Base-by-base conservation (phyloP, 2,113 vertebrate species). In the Uria lomvia region DNA sequence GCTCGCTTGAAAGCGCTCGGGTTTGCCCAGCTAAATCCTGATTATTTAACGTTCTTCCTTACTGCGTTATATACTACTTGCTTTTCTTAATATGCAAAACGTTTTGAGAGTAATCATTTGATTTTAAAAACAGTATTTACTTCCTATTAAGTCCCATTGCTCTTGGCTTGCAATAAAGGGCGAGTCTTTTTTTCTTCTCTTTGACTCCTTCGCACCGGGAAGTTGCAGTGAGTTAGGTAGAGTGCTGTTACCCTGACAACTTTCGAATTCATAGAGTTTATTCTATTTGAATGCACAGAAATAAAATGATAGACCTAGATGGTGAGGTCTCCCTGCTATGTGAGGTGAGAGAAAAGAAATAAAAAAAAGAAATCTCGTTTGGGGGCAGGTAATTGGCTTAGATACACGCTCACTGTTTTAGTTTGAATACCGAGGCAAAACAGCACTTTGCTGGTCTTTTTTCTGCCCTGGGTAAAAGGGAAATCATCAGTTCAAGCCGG, bases 211-310 rank as follows among this genome's bases (percentile, higher is more conserved):
- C 55, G 6, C 9, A 4, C 87, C 58, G 49, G 94, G 88, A 96
- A 94, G 67, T 93, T 93, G 65, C 73, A 62, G 40, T 24, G 56
- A 91, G 79, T 88, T 95, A 86, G 94, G 85, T 85, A 84, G 83
- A 90, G 91, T 40, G 56, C 75, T 94, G 82, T 97, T 97, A 96
- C 97, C 96, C 96, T 94, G 90, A 97, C 86, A 97, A 92, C 65
- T 96, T 97, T 95, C 58, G 86, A 88, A 97, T 94, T 91, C 38
- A 55, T 77, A 29, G 89, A 91, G 90, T 97, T 97, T 94, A 62
- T 94, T 96, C 95, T 90, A 18, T 94, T 95, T 97, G 95, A 95
- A 94, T 89, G 76, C 47, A 78, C n/a, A 87, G 90, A 75, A 93
- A 84, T 95, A 84, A 96, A 97, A 86, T 85, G 80, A 65, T 85